A percentile compares a stretch with the other conserved stretches of the same genome.
phyloP scores from a whole-genome alignment of 2,797 vertebrate species.

The Malacoraja senta region DNA sequence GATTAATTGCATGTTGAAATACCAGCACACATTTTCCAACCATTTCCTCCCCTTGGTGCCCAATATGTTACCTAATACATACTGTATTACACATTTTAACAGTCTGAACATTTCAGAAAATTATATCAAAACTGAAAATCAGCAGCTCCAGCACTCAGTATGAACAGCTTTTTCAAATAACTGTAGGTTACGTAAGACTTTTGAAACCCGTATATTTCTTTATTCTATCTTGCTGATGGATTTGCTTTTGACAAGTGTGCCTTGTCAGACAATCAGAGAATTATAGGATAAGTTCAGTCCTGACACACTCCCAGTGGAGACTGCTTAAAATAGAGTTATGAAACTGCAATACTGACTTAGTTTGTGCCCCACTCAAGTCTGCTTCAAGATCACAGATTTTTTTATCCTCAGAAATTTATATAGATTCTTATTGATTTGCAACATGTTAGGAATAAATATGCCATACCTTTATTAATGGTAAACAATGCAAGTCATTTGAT shows the following conservation, averaged over 20 bases:
- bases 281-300: constrained; percentile 12
- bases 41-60: too few species aligned
- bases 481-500: too few species aligned
- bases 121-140: neutral
- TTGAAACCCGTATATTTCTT: neutral
- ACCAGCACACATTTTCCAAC: too few species aligned
- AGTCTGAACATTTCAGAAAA: neutral
- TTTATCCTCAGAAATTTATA: neutral
- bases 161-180: neutral
- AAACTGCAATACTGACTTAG: neutral
- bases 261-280: neutral
- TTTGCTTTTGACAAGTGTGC: constrained; percentile 12
- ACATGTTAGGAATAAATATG: neutral
- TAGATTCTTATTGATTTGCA: neutral
- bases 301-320: neutral
- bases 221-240: constrained; percentile 15
- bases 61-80: too few species aligned
- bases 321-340: neutral
- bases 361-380: neutral
- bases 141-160: too few species aligned
- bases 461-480: neutral
- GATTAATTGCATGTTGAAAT: too few species aligned
- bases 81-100: neutral
- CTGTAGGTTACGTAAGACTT: neutral
- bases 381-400: neutral